Evolutionary conservation across 2,888 invertebrate genomes (phyloP).

Genomic region (Ametastegia equiseti): DNA sequence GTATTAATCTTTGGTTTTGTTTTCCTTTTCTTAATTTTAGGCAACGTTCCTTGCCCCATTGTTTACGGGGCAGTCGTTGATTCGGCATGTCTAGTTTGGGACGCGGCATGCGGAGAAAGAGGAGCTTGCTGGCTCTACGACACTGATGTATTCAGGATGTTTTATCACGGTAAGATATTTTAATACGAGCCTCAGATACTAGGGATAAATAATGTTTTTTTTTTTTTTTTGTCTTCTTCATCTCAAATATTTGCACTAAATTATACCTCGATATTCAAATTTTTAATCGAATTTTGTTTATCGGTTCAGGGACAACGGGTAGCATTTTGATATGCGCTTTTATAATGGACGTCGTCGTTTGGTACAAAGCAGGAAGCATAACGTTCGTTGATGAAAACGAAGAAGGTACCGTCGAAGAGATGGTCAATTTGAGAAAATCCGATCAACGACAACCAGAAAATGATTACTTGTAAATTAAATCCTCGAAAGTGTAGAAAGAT

Average conservation of each 20-base stretch:
- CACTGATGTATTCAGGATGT: constrained; percentile 88
- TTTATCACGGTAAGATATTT: constrained; percentile 89
- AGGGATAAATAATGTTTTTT: too few species aligned
- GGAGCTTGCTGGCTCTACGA: constrained; percentile 95
- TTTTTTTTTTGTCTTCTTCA: neutral
- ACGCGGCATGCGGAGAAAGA: constrained; percentile 86
- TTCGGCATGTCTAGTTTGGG: constrained; percentile 93
- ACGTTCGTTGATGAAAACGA: constrained; percentile 80
- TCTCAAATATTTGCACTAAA: constrained; percentile 36
- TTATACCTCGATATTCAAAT: neutral
- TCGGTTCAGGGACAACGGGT: constrained; percentile 87
- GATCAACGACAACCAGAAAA: constrained; percentile 69
- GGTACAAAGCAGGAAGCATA: constrained; percentile 92
- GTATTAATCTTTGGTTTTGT: too few species aligned
- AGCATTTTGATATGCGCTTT: constrained; percentile 92
- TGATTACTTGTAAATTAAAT: constrained; percentile 65
- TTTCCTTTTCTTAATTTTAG: too few species aligned
- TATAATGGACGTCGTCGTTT: constrained; percentile 92
- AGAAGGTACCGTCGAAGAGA: constrained; percentile 74
- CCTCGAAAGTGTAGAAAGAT: too few species aligned
- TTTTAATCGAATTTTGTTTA: constrained; percentile 44
- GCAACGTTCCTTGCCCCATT: constrained; percentile 97
- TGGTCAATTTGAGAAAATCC: constrained; percentile 71
- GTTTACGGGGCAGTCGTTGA: constrained; percentile 95
- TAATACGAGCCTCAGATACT: too few species aligned